Conservation (phyloP, 2,888 invertebrate genomes). For the Ophioninae sp. region DNA sequence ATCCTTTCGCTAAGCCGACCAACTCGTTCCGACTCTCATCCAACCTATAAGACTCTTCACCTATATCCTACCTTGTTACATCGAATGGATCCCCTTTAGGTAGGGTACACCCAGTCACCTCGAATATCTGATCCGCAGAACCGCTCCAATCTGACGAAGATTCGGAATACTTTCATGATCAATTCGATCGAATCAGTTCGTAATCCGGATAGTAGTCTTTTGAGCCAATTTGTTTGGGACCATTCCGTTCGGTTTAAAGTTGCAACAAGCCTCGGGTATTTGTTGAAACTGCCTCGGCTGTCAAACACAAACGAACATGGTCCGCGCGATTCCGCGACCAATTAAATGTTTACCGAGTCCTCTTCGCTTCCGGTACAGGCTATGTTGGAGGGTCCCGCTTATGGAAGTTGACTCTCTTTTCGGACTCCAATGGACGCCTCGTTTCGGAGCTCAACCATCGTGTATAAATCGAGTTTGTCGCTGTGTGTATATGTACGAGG, state of each 20-base stretch:
- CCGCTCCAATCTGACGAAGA: background rate
- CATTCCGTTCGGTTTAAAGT: background rate
- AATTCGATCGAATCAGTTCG: background rate
- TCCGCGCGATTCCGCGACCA: slow-evolving; percentile 36
- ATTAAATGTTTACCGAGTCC: slow-evolving; percentile 36
- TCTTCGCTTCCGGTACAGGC: slow-evolving; percentile 1
- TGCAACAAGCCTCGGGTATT: background rate
- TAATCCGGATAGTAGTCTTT: background rate
- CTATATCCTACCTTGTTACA: slow-evolving; percentile 29
- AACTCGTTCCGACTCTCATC: slow-evolving; percentile 33
- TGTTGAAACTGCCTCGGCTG: background rate
- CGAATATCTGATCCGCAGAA: background rate
- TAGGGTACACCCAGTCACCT: background rate
- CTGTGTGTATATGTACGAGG: slow-evolving; percentile 6
- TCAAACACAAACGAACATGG: background rate
- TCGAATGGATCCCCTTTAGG: slow-evolving; percentile 8
- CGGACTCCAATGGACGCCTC: slow-evolving; percentile 37
- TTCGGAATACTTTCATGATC: background rate
- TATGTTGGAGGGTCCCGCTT: background rate
- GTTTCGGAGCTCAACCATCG: slow-evolving; percentile 34
- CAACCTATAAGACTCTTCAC: slow-evolving; percentile 22
- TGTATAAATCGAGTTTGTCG: slow-evolving; percentile 58
- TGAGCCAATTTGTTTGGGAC: background rate
- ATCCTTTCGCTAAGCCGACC: slow-evolving; percentile 54
- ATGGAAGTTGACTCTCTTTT: slow-evolving; percentile 12